These are phyloP conservation scores for Strigamia crassipes DNA, from an alignment of 2,888 invertebrate species.

Conservation along the genomic window DNA sequence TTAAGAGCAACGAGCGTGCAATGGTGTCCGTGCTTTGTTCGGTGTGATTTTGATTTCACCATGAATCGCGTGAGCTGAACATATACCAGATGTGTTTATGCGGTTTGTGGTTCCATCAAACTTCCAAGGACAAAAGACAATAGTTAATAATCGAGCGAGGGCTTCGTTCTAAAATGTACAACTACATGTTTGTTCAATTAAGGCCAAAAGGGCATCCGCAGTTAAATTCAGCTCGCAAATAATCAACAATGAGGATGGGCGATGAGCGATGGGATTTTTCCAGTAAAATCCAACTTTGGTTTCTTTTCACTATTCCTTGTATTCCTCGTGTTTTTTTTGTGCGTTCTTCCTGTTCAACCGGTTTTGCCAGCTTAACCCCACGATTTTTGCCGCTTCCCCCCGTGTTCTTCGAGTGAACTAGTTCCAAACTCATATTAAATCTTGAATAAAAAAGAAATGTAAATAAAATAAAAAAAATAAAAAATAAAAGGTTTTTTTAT, in stretches of 20 bases:
- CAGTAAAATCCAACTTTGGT: not conserved
- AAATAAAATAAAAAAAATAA: not conserved
- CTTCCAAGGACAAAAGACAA: constrained; percentile 32
- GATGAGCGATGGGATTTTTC: not conserved
- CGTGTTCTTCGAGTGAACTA: not conserved
- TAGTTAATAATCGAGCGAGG: not conserved
- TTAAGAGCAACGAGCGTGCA: not conserved
- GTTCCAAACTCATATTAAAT: constrained; percentile 5
- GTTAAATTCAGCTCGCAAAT: not conserved
- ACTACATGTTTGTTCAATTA: not conserved
- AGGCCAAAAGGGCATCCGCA: not conserved
- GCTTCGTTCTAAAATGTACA: not conserved
- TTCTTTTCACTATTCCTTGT: not conserved
- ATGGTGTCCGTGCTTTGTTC: not conserved
- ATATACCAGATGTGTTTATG: not conserved
- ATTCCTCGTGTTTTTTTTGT: not conserved
- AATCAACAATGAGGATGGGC: not conserved
- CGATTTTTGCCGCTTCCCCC: not conserved
- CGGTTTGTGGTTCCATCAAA: not conserved
- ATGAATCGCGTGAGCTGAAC: not conserved
- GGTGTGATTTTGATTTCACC: not conserved
- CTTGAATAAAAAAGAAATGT: not conserved
- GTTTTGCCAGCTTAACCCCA: constrained; percentile 6
- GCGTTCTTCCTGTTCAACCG: constrained; percentile 25
- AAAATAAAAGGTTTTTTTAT: not conserved